Evolutionary conservation across 2,888 invertebrate genomes (phyloP), one percentile per base, ranked within the genome.

Genomic region (Cryptophagus acutangulus): DNA sequence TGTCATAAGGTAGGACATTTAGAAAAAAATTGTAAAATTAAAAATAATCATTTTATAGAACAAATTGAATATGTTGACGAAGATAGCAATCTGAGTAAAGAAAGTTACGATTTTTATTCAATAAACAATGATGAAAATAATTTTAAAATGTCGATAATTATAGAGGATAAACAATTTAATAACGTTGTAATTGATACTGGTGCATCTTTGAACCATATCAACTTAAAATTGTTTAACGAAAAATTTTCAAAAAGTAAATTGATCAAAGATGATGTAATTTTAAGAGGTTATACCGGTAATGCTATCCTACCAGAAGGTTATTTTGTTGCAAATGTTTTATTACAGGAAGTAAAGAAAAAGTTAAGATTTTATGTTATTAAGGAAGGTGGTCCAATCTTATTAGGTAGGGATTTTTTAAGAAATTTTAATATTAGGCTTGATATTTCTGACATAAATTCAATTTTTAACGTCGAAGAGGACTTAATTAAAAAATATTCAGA

Each of bases 321-420:
- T 15, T 26, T 39, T 10, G 4, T 13, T 8, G 33, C 33, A 16
- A 16, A 10, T n/a, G 26, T 35, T 8, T 18, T 3, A 1, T 36
- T 25, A 17, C 14, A 18, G 4, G 14, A 17, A 15, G 13, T 15
- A 1, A 25, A 24, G 9, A 35, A 29, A 10, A 8, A 29, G n/a
- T 5, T 26, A 28, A 18, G 12, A 12, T 28, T 40, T 29, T 36
- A 36, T 15, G 40, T 36, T 12, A 16, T 40, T n/a, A 20, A 29
- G 20, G 25, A 40, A 6, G 35, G 29, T n/a, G 34, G 29, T 18
- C 29, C 35, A 5, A 40, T 6, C 9, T 29, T 35, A 6, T 8
- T 28, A 1, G 40, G 40, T 3, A 17, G 40, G 9, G 24, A 40
- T n/a, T 40, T 34, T 17, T 13, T 40, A 14, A 12, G 9, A 5